Evolutionary conservation across 2,113 vertebrate genomes (phyloP), one percentile per base, ranked within the genome.

Genomic region (Vulpes ferrilata): DNA sequence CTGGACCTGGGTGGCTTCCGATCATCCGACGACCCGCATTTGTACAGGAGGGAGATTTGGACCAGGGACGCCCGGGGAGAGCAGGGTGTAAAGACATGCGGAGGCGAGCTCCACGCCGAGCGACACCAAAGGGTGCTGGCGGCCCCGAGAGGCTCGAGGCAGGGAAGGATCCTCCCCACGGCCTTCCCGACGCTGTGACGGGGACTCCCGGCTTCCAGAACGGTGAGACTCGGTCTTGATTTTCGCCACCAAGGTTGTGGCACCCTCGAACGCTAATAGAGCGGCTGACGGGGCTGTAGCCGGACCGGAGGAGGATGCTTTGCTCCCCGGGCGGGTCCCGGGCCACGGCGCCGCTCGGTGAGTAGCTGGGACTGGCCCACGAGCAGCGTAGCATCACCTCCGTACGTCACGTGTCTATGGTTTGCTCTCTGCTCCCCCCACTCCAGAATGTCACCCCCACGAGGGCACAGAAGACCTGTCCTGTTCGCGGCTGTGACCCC

Each of bases 71-170:
- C 51, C 22, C 4, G 19, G 38, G 43, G 4, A 53, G 55, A 10
- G 8, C 0, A 11, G 22, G 20, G 1, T 5, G 22, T 2, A 32
- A 11, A 7, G 55, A 62, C 4, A 57, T 12, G 76, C 55, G 32
- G 76, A 43, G 59, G 25, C 3, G n/a, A 30, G 11, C 84, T 4
- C 12, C 35, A 15, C 35, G 53, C 30, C 82, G 30, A 22, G 64
- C 74, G 27, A 6, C 1, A 0, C 65, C 57, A 3, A 10, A 57
- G 38, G 19, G 11, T 11, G 13, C 51, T 4, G 7, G 84, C 35
- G 3, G 6, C 62, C 35, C 4, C 35, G 7, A 25, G 35, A 10
- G 25, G 22, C 62, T 7, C 10, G 35, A 19, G 60, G 51, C 48
- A 19, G 30, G 84, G 38, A 60, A 53, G 64, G 1, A 4, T 13